phyloP scores from a whole-genome alignment of 2,113 vertebrate species.

The Pelecanus crispus region DNA sequence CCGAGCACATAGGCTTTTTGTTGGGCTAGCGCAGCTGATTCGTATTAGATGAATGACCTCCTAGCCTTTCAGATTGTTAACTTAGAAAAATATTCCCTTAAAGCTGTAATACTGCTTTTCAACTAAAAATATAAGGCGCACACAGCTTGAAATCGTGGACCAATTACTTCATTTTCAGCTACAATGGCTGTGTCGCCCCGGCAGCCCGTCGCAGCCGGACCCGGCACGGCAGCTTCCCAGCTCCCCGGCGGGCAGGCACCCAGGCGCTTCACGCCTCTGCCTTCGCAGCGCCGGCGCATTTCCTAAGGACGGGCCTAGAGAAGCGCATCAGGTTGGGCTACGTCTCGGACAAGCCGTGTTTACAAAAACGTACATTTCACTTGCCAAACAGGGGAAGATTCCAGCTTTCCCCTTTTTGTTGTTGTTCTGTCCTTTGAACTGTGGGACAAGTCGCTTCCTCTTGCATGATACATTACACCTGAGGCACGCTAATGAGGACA shows the following conservation, averaged over 20 bases:
- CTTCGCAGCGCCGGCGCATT: neutral
- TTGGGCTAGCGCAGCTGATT: conserved; percentile 77
- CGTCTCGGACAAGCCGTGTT: fast-evolving
- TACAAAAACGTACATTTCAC: neutral
- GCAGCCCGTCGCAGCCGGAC: neutral
- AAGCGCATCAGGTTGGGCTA: neutral
- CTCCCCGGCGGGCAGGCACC: neutral
- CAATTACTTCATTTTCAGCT: conserved; percentile 60
- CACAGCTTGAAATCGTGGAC: conserved; percentile 57
- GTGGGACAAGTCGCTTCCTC: neutral
- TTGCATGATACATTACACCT: neutral
- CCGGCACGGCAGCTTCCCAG: neutral
- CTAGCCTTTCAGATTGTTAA: conserved; percentile 80
- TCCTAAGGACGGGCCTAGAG: neutral
- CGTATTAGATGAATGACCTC: conserved; percentile 78
- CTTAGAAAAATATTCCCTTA: conserved; percentile 82
- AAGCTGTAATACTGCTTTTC: conserved; percentile 79
- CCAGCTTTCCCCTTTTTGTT: neutral
- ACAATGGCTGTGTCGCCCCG: neutral
- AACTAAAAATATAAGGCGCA: conserved; percentile 65
- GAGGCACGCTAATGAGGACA: neutral
- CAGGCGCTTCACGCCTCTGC: neutral
- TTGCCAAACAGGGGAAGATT: neutral
- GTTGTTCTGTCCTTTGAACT: neutral
- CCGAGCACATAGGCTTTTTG: conserved; percentile 77